These are phyloP conservation scores for Sitta europaea DNA, from an alignment of 2,113 vertebrate species.

Conservation along the genomic window DNA sequence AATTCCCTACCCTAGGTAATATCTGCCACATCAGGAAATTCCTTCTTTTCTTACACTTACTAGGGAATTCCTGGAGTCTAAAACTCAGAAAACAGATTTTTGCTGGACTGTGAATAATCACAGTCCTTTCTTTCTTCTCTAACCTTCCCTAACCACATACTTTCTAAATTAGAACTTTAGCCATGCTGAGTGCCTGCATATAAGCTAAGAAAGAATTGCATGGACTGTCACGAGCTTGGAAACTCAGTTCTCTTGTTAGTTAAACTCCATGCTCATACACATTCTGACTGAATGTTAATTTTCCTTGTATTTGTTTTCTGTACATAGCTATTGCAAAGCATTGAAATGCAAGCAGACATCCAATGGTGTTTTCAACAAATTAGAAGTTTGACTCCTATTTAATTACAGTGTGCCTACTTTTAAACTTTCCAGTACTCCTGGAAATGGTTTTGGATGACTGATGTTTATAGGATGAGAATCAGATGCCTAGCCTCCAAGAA, in stretches of 20 bases:
- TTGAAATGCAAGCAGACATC: not conserved
- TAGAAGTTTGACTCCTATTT: not conserved
- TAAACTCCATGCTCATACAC: not conserved
- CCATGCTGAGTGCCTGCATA: not conserved
- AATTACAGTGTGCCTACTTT: not conserved
- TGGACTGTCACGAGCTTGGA: not conserved
- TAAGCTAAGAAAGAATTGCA: not conserved
- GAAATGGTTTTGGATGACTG: not conserved
- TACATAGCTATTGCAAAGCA: not conserved
- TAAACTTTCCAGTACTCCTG: not conserved
- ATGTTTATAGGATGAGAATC: not conserved
- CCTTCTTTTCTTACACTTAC: conserved; percentile 27
- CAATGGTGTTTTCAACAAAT: not conserved
- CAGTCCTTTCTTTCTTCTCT: not conserved
- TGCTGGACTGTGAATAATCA: not conserved
- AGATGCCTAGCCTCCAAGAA: not conserved
- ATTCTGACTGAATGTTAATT: not conserved
- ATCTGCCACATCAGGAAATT: conserved; percentile 54
- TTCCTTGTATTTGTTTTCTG: not conserved
- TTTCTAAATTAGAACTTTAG: conserved; percentile 6
- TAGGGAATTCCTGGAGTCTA: not conserved
- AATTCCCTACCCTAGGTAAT: not conserved
- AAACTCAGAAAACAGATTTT: conserved; percentile 1
- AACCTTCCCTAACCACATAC: not conserved
- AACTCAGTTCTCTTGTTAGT: not conserved